Evolutionary conservation across 2,797 vertebrate species (phyloP), one percentile per base, ranked within the genome.

Genomic region (Brachyrhaphis roseni): DNA sequence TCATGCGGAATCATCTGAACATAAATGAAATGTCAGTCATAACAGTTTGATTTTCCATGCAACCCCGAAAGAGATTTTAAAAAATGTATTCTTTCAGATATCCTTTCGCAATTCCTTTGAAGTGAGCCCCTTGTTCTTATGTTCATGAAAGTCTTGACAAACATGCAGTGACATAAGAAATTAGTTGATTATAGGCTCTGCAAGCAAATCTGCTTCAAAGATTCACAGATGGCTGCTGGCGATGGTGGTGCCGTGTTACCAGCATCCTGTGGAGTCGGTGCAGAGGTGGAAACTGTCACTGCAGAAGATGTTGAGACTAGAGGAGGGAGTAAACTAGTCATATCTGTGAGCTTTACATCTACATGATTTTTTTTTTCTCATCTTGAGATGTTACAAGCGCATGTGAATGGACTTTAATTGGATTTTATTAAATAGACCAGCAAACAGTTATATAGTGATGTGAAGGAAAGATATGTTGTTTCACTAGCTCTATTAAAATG

Each of bases 141-240:
- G 23, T 5, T 26, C 20, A 16, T 68, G 16, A 34, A 62, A 49
- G 36, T 39, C 68, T 78, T 76, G 43, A 80, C 68, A 83, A 66
- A 85, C 66, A 76, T 73, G 75, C 66, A 76, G 82, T 23, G 81
- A 79, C 59, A 88, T 41, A 64, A 81, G 73, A n/a, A 72, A 71
- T 76, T 79, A 78, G 34, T 72, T 79, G 84, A 81, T 82, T 76
- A 55, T 46, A 55, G 55, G n/a, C 36, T 84, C 77, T 79, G 78
- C 79, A 84, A 76, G 47, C 51, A 28, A n/a, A 46, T 79, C 64
- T 77, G 53, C 47, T 79, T 79, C 76, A 72, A 70, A 49, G 45
- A 84, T 71, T 70, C 85, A 83, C 89, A 92, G 87, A 88, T 89
- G 82, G 86, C 68, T 75, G 10, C 78, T 62, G 75, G 28, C 5